These are phyloP conservation scores for Elanoides forficatus DNA, from an alignment of 2,113 vertebrate species.

Conservation along the genomic window DNA sequence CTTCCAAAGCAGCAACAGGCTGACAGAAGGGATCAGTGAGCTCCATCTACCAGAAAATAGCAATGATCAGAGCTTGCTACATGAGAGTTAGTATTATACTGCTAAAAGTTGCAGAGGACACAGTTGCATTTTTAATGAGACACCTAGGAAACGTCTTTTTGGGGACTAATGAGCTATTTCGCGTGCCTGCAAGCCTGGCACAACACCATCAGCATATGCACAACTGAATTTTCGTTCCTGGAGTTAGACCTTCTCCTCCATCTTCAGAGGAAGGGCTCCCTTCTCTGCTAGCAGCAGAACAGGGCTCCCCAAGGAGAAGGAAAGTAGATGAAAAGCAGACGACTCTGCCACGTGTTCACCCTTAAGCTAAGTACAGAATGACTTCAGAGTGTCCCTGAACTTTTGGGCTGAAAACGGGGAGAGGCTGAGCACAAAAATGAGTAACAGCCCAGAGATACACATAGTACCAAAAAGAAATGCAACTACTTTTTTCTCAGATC, in stretches of 20 bases:
- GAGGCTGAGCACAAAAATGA: neutral
- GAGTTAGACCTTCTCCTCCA: neutral
- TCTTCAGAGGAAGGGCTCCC: neutral
- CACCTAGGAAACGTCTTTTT: neutral
- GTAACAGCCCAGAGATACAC: neutral
- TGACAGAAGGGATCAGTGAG: neutral
- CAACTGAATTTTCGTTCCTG: neutral
- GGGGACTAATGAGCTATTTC: neutral
- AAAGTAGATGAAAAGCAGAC: neutral
- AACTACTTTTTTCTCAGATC: neutral
- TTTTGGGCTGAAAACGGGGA: neutral
- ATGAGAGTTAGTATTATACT: neutral
- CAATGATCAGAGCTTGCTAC: neutral
- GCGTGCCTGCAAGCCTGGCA: neutral
- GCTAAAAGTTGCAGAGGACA: neutral
- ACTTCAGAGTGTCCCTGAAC: neutral
- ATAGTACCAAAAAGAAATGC: neutral
- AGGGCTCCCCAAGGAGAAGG: neutral
- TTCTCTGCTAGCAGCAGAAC: neutral
- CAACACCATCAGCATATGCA: neutral
- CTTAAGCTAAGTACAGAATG: neutral
- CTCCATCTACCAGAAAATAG: neutral
- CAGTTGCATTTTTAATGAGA: neutral
- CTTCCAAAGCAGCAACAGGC: neutral
- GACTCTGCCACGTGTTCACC: neutral